A percentile compares a stretch with the other conserved stretches of the same genome.
Evolutionary conservation across 2,888 invertebrate species (phyloP).

Genomic region (Aethes cnicana): DNA sequence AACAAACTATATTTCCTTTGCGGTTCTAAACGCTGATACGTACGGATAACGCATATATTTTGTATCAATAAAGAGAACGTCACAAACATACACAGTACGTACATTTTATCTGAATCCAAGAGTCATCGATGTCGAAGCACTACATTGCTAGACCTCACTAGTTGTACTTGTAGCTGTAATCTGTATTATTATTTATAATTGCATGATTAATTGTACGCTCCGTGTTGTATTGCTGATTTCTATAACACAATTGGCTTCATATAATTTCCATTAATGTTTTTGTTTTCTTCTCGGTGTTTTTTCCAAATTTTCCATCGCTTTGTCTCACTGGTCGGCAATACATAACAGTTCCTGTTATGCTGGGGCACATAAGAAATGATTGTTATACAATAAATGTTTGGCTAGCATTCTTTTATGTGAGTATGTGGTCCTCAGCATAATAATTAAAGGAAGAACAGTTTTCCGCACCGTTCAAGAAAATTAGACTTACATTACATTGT

Average conservation of each 20-base stretch:
- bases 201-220: slow-evolving; percentile 47
- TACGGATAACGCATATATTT: too few relatives aligned
- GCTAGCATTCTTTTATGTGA: slow-evolving; percentile 12
- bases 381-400: slow-evolving; percentile 11
- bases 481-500: too few relatives aligned
- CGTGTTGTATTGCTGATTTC: slow-evolving; percentile 68
- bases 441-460: slow-evolving; percentile 9
- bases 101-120: slow-evolving; percentile 30
- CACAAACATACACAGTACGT: too few relatives aligned
- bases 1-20: too few relatives aligned
- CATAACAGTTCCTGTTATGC: slow-evolving; percentile 49
- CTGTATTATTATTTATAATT: slow-evolving; percentile 37
- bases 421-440: slow-evolving; percentile 23
- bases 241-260: slow-evolving; percentile 66
- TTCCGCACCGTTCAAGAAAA: not conserved
- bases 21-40: too few relatives aligned
- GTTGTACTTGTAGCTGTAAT: slow-evolving; percentile 9
- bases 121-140: slow-evolving; percentile 15
- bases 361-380: slow-evolving; percentile 3
- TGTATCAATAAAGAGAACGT: too few relatives aligned
- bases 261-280: slow-evolving; percentile 43
- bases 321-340: slow-evolving; percentile 70
- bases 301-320: slow-evolving; percentile 66
- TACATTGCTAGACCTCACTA: slow-evolving; percentile 14
- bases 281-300: slow-evolving; percentile 42